A percentile compares a stretch with the other conserved stretches of the same genome.
Evolutionary conservation across 2,888 invertebrate species (phyloP).

Genomic region (Beris chalybata): DNA sequence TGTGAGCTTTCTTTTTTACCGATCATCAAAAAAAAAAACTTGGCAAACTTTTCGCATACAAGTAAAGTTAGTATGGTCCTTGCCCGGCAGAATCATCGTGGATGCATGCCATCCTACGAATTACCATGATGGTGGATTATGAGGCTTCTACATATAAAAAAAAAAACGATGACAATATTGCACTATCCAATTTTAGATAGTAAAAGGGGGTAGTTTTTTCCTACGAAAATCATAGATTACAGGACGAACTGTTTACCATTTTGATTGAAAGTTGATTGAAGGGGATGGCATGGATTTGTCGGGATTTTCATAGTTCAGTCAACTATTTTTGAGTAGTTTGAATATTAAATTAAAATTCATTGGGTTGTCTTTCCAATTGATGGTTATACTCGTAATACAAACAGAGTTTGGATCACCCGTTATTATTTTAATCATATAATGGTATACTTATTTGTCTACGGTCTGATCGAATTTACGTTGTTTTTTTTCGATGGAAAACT

Average conservation of each 20-base stretch:
- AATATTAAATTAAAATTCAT: too few relatives aligned
- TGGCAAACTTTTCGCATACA: slow-evolving; percentile 18
- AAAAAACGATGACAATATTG: slow-evolving; percentile 25
- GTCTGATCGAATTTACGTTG: too few relatives aligned
- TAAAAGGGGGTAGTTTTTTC: slow-evolving; percentile 2
- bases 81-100: background rate
- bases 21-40: slow-evolving; percentile 1
- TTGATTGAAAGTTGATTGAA: slow-evolving; percentile 30
- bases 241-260: slow-evolving; percentile 26
- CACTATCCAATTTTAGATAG: slow-evolving; percentile 16
- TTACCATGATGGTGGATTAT: slow-evolving; percentile 18
- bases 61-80: background rate
- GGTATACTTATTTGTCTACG: too few relatives aligned
- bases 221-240: background rate
- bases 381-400: too few relatives aligned
- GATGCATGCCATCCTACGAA: slow-evolving; percentile 1
- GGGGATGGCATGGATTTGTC: slow-evolving; percentile 1
- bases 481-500: too few relatives aligned
- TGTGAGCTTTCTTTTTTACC: slow-evolving; percentile 12
- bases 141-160: background rate
- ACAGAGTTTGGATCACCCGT: too few relatives aligned
- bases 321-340: too few relatives aligned
- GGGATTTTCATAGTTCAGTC: too few relatives aligned
- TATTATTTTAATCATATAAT: too few relatives aligned
- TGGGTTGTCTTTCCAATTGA: too few relatives aligned